phyloP scores from a whole-genome alignment of 2,888 invertebrate genomes.

The Cheilosia variabilis region DNA sequence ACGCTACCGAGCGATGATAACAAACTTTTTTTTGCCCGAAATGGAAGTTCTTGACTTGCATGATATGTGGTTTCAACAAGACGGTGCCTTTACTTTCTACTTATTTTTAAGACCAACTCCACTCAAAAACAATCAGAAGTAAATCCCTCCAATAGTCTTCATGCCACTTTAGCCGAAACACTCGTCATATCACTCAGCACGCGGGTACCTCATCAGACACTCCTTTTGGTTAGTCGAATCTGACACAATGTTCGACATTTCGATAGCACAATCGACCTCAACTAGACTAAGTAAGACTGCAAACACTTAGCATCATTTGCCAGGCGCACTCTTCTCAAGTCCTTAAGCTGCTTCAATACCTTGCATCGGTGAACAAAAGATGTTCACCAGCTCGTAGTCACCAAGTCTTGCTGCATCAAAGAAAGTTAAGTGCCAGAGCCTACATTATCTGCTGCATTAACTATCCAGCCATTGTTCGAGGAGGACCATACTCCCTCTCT shows the following conservation, averaged over 20 bases:
- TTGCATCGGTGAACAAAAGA: neutral
- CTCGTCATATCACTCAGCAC: constrained; percentile 6
- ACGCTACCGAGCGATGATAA: too few species aligned
- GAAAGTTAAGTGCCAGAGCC: neutral
- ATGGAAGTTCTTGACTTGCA: too few species aligned
- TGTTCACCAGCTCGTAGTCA: neutral
- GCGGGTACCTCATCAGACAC: neutral
- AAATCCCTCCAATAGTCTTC: neutral
- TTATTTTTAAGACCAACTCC: too few species aligned
- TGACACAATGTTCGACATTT: neutral
- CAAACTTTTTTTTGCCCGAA: too few species aligned
- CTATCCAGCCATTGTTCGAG: neutral
- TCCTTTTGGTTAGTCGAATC: neutral
- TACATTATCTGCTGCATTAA: constrained; percentile 12
- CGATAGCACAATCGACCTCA: neutral
- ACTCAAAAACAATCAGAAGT: neutral
- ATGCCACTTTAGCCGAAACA: neutral
- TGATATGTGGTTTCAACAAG: too few species aligned
- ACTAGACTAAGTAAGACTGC: neutral
- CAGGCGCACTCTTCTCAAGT: too few species aligned
- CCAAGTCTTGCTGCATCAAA: neutral
- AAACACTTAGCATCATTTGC: too few species aligned
- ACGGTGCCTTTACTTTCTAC: too few species aligned
- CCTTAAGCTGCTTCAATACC: neutral
- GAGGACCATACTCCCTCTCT: neutral